Base-by-base conservation (phyloP, 2,797 vertebrate species). In the Setipinna tenuifilis region DNA sequence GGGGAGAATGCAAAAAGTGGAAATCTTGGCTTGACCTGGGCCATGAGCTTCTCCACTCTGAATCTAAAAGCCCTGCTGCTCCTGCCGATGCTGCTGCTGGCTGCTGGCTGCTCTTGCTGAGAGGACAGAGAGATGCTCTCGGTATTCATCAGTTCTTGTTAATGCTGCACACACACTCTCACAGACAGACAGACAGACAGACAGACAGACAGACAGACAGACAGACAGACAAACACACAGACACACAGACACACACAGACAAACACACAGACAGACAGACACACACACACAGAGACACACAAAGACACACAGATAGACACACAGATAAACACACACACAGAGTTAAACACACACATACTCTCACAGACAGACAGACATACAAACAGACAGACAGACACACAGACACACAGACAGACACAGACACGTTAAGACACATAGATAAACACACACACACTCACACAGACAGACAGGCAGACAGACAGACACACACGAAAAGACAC, bases 11-110 rank as follows among this genome's bases (percentile, higher is more conserved):
- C 28, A 57, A 35, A 57, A 35, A 5, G 83, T 14, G 35, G 87
- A 90, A 89, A 86, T 88, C 59, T 85, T 83, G 84, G 85, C 83
- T 75, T 89, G 88, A 90, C 86, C 88, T 48, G n/a, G n/a, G n/a
- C 46, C 84, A 21, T 88, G 83, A 86, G 80, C 82, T 82, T 84
- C 83, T 85, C 86, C 84, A 83, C 88, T 89, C 81, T 87, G 84
- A 83, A 87, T 88, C 85, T 65, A 86, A 82, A 86, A 87, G 81
- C 85, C 83, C 78, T 87, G 85, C 87, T 84, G 85, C 88, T 88
- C 84, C 82, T 82, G 68, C 35, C 44, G 71, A 2, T 41, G 35
- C 35, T 41, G 35, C 2, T 41, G 35, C 35, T 41, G 35, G 35
- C 2, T 41, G 35, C 35, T 41, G 35, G 25, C 16, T 71, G 23